Conservation (phyloP, 2,797 vertebrate species). For the Eurystomus glaucurus region DNA sequence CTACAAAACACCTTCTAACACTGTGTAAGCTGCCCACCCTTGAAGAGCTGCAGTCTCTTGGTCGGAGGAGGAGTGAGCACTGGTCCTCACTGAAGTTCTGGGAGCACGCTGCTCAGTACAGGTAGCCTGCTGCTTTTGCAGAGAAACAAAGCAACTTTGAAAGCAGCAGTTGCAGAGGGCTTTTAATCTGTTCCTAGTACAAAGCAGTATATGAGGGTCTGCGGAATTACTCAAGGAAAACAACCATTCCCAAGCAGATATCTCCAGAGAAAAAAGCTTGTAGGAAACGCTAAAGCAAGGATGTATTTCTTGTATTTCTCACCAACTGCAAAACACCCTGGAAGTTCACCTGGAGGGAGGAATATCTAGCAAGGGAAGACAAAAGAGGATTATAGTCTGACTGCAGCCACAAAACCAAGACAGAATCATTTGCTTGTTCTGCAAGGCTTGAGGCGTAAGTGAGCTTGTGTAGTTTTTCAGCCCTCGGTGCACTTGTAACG, state of each 20-base stretch:
- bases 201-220: neutral
- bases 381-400: constrained; percentile 17
- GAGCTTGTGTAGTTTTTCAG: constrained; percentile 40
- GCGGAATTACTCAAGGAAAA: neutral
- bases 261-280: neutral
- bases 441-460: constrained; percentile 1
- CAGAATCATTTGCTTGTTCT: neutral
- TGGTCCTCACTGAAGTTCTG: neutral
- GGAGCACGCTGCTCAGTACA: neutral
- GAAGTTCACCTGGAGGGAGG: neutral
- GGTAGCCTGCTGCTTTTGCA: neutral
- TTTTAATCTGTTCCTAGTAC: neutral
- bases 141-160: neutral
- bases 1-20: neutral
- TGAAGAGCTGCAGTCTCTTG: neutral
- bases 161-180: neutral
- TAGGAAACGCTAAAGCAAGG: constrained; percentile 23
- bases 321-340: neutral
- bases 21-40: neutral
- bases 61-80: neutral
- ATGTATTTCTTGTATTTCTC: neutral
- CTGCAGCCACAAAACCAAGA: constrained; percentile 24
- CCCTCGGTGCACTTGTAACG: constrained; percentile 7
- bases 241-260: neutral
- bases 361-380: neutral